Evolutionary conservation across 2,888 invertebrate species (phyloP).

Genomic region (Diplazon laetatorius): DNA sequence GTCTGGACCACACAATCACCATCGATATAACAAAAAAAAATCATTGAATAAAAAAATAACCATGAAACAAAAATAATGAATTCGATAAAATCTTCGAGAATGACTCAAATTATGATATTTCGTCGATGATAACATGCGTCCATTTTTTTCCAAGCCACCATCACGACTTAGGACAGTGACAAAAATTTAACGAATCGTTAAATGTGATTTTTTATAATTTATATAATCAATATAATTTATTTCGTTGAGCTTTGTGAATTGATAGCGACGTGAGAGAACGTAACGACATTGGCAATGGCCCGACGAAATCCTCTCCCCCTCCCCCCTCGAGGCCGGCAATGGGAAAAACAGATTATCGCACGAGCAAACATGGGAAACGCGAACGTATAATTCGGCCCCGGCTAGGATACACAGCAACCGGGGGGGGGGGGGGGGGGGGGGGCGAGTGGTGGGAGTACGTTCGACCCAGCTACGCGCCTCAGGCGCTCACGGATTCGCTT

Average conservation of each 20-base stretch:
- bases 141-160: too few relatives aligned
- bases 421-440: not conserved
- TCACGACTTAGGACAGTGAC: too few relatives aligned
- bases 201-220: too few relatives aligned
- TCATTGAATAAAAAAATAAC: too few relatives aligned
- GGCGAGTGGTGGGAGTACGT: not conserved
- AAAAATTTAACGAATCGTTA: too few relatives aligned
- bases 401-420: conserved; percentile 12
- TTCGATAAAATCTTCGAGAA: too few relatives aligned
- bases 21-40: conserved; percentile 44
- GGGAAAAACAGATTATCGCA: conserved; percentile 59
- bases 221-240: too few relatives aligned
- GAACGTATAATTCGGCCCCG: conserved; percentile 57
- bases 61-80: conserved; percentile 18
- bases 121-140: too few relatives aligned
- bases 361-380: conserved; percentile 56
- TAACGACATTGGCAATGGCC: not conserved
- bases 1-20: not conserved
- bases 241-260: too few relatives aligned
- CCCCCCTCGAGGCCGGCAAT: not conserved
- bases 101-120: too few relatives aligned
- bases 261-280: not conserved
- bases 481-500: conserved; percentile 25
- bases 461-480: conserved; percentile 1
- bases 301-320: not conserved